These are phyloP conservation scores for Drosophila melanosoma DNA, from an alignment of 2,888 invertebrate species.

Conservation along the genomic window DNA sequence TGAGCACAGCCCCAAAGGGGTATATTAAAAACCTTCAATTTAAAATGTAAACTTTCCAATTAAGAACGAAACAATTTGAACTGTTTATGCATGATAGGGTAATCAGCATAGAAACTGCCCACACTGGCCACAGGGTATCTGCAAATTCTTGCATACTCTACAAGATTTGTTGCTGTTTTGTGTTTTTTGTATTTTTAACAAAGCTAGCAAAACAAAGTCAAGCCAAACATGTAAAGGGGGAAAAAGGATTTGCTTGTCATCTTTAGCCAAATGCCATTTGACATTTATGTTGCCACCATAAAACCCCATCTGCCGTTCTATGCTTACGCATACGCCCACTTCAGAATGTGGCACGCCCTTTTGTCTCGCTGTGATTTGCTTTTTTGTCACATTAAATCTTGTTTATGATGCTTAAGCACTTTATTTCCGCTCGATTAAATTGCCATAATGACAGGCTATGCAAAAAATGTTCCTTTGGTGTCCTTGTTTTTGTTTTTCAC, in stretches of 20 bases:
- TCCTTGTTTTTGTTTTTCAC: constrained; percentile 10
- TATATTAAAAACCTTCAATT: background rate
- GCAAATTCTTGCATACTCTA: background rate
- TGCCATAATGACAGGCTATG: constrained; percentile 67
- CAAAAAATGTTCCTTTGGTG: constrained; percentile 45
- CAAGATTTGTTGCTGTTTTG: background rate
- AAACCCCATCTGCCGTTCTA: background rate
- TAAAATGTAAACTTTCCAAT: background rate
- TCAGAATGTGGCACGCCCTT: background rate
- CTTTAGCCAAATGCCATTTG: constrained; percentile 71
- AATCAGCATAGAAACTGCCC: background rate
- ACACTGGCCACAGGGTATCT: background rate
- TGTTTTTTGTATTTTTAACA: background rate
- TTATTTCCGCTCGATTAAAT: constrained; percentile 82
- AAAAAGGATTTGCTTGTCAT: constrained; percentile 60
- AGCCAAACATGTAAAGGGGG: background rate
- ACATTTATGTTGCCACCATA: constrained; percentile 61
- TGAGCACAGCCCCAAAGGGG: background rate
- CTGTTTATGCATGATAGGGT: background rate
- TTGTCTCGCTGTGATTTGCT: constrained; percentile 67
- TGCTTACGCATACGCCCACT: background rate
- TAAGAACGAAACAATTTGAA: background rate
- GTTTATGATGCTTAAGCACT: constrained; percentile 78
- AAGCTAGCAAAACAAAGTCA: background rate
- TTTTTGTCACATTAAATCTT: constrained; percentile 78